These are phyloP conservation scores for Apomyelois bistriatella DNA, from an alignment of 2,888 invertebrate genomes.

Conservation along the genomic window DNA sequence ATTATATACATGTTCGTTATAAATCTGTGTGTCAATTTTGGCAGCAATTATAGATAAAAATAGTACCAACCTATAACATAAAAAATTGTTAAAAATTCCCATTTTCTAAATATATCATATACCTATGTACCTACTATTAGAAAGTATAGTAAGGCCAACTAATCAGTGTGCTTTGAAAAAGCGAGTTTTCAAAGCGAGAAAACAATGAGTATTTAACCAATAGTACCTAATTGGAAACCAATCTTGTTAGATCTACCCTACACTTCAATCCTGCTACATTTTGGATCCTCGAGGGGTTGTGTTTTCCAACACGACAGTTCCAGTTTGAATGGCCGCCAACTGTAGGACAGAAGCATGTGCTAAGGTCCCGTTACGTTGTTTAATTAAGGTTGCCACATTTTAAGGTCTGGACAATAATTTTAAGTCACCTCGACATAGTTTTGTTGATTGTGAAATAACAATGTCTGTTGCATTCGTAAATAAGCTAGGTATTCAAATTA, in stretches of 20 bases:
- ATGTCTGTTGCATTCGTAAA: neutral
- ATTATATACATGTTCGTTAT: no score
- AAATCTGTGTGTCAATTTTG: no score
- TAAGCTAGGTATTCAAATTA: neutral
- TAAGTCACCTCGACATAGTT: slow-evolving; percentile 19
- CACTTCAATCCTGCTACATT: slow-evolving; percentile 44
- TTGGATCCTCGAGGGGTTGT: slow-evolving; percentile 33
- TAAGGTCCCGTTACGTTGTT: slow-evolving; percentile 44
- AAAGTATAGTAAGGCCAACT: no score
- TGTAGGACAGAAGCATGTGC: slow-evolving; percentile 31
- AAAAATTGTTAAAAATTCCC: no score
- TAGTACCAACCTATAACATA: no score
- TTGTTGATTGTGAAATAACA: slow-evolving; percentile 7
- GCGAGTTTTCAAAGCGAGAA: slow-evolving; percentile 14
- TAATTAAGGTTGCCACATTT: slow-evolving; percentile 53
- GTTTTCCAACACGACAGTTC: slow-evolving; percentile 34
- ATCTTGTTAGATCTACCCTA: slow-evolving; percentile 50
- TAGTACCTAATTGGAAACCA: slow-evolving; percentile 34
- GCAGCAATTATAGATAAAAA: no score
- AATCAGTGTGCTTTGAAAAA: no score
- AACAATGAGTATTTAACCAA: slow-evolving; percentile 22
- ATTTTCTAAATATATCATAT: no score
- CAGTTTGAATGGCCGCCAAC: slow-evolving; percentile 33
- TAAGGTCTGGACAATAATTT: slow-evolving; percentile 22
- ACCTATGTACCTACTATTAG: no score